Evolutionary conservation across 2,888 invertebrate genomes (phyloP).

Genomic region (Pedicia rivosa): DNA sequence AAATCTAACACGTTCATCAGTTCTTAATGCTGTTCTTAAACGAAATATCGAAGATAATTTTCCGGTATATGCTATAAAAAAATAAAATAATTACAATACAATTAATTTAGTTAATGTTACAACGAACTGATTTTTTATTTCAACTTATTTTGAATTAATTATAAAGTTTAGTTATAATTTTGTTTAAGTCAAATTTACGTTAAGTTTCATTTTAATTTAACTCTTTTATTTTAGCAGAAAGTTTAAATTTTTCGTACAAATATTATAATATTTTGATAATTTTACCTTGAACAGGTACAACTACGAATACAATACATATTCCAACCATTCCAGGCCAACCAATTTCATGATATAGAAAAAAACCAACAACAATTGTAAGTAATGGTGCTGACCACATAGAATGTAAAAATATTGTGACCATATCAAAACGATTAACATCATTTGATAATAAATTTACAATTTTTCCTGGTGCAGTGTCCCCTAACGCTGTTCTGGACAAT

Average conservation of each 20-base stretch:
- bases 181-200: too few species aligned
- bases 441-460: slow-evolving; percentile 78
- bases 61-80: slow-evolving; percentile 17
- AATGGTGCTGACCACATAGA: slow-evolving; percentile 69
- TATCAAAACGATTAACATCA: slow-evolving; percentile 72
- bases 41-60: slow-evolving; percentile 26
- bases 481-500: slow-evolving; percentile 51
- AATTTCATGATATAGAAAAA: slow-evolving; percentile 50
- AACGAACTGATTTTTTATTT: too few species aligned
- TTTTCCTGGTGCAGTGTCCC: slow-evolving; percentile 73
- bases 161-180: too few species aligned
- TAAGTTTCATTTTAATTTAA: too few species aligned
- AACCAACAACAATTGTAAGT: slow-evolving; percentile 44
- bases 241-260: neutral
- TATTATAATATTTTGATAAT: neutral
- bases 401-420: slow-evolving; percentile 56
- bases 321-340: slow-evolving; percentile 52
- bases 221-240: too few species aligned
- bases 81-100: neutral
- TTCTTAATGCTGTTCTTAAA: slow-evolving; percentile 37
- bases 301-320: slow-evolving; percentile 47
- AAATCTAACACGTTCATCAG: slow-evolving; percentile 57
- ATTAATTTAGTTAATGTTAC: neutral
- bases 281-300: slow-evolving; percentile 62
- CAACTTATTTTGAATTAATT: too few species aligned